Evolutionary conservation across 2,797 vertebrate species (phyloP).

Genomic region (Cuculus canorus): DNA sequence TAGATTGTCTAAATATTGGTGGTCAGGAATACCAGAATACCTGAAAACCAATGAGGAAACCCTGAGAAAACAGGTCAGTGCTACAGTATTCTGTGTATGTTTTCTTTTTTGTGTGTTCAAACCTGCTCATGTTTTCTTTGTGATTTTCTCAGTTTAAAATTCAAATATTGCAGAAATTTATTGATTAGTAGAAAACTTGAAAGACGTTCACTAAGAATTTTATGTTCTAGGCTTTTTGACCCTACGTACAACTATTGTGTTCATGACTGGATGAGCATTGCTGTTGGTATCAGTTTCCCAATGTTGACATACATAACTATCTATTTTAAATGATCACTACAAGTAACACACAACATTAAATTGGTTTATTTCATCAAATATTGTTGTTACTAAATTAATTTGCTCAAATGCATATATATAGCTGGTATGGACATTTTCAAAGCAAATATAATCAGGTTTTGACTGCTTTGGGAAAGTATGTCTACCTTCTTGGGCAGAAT

Average conservation of each 20-base stretch:
- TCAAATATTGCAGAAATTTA: background rate
- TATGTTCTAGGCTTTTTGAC: background rate
- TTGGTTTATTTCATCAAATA: background rate
- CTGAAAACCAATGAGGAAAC: background rate
- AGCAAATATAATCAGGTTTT: background rate
- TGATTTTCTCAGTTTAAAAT: conserved; percentile 15
- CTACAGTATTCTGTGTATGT: background rate
- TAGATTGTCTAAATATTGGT: background rate
- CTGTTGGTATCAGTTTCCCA: background rate
- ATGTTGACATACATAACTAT: background rate
- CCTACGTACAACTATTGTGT: background rate
- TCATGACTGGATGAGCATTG: background rate
- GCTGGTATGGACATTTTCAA: background rate
- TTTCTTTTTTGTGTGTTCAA: background rate
- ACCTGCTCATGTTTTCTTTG: background rate
- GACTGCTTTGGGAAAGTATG: background rate
- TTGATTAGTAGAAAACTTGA: conserved; percentile 2
- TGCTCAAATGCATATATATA: background rate
- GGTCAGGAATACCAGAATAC: background rate
- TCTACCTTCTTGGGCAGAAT: background rate
- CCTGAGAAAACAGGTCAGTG: background rate
- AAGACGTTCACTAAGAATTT: background rate
- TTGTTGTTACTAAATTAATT: background rate
- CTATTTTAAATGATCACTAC: background rate
- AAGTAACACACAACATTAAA: background rate